Percentiles rank a stretch among this genome's conserved stretches.
phyloP scores from a whole-genome alignment of 2,113 vertebrate species.

The Poecilia latipinna region DNA sequence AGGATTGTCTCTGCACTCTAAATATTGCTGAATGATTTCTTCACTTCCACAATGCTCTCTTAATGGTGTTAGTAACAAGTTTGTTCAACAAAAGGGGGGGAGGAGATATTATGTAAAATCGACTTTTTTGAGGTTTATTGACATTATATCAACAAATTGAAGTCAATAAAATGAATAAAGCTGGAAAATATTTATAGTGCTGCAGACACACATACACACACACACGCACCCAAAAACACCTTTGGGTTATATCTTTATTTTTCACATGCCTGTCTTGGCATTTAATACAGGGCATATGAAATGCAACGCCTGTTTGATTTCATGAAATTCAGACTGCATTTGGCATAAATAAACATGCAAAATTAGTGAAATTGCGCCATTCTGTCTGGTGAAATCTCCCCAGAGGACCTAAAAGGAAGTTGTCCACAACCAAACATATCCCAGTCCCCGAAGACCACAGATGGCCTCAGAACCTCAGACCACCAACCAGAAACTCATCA shows the following conservation, averaged over 20 bases:
- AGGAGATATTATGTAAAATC: too few species aligned
- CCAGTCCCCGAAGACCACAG: too few species aligned
- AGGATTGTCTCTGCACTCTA: not conserved
- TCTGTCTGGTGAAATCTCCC: too few species aligned
- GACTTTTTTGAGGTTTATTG: too few species aligned
- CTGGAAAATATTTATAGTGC: too few species aligned
- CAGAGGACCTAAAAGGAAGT: too few species aligned
- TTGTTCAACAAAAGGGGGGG: not conserved
- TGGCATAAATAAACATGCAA: not conserved
- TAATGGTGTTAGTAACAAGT: not conserved
- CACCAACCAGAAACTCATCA: too few species aligned
- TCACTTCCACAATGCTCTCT: not conserved
- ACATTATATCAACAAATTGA: too few species aligned
- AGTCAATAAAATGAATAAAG: not conserved
- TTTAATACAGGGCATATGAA: not conserved
- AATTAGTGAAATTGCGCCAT: not conserved
- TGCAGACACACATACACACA: not conserved
- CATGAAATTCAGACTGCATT: not conserved
- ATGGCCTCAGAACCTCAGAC: too few species aligned
- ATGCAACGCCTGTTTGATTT: not conserved
- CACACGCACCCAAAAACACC: not conserved
- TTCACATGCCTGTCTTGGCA: not conserved
- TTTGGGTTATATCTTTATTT: not conserved
- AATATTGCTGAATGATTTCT: not conserved
- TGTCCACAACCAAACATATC: too few species aligned